Base-by-base conservation (phyloP, 2,113 vertebrate species). In the Entomyzon cyanotis region DNA sequence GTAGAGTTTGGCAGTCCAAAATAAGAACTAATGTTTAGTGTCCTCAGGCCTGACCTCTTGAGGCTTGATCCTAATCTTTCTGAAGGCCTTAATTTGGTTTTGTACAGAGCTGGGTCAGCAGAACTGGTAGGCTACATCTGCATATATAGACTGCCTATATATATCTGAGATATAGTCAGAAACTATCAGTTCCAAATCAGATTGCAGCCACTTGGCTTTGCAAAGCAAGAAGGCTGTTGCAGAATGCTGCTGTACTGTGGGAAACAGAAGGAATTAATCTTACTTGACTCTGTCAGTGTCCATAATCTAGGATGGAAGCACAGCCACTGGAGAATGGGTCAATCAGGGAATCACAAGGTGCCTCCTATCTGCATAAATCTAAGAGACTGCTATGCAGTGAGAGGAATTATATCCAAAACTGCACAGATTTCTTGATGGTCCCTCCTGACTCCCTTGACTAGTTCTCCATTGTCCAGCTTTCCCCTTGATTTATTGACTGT, bases 61-160 rank as follows among this genome's bases (percentile, higher is more conserved):
- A 79, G 27, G 5, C 21, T 73, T 94, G 78, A 96, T n/a, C 52
- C 31, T 70, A 76, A 81, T 87, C 58, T 76, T 91, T 87, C 39
- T 74, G 23, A 76, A 87, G 77, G 30, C 5, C 49, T 84, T 47
- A 64, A 58, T 64, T 53, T 84, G 24, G 5, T 55, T 94, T 71
- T 59, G 30, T 46, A 84, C 60, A 56, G 41, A 82, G 49, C 27
- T 89, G 63, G 31, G 18, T 87, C 39, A 79, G 49, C 28, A 60
- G 58, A 75, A 84, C 13, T 84, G 20, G 7, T 64, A 78, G 53
- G 63, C 35, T 69, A n/a, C 33, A 55, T 63, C 49, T 47, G 22
- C 28, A 52, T 49, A 23, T 42, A 73, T 19, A 79, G 56, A 41
- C 23, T 71, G 4, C 24, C 39, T 90, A 15, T 87, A 31, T 65